Evolutionary conservation across 2,113 vertebrate genomes (phyloP).

Genomic region (Sisor rabdophorus): DNA sequence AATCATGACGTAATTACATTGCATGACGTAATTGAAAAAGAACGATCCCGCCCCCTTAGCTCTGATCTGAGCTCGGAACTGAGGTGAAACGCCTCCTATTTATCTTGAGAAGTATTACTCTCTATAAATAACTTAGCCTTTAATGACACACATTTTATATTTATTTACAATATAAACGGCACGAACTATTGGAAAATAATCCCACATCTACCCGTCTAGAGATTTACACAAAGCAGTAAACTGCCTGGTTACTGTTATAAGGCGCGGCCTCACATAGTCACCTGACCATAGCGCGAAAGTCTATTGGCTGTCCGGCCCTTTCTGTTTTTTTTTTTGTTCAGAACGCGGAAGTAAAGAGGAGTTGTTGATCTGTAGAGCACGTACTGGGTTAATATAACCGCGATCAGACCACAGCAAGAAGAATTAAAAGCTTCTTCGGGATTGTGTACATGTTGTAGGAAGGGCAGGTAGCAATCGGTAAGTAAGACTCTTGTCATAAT

Average conservation of each 20-base stretch:
- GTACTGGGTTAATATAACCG: too few relatives aligned
- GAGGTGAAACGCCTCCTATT: too few relatives aligned
- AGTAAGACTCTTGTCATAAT: conserved; percentile 45
- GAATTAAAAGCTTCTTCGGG: background rate
- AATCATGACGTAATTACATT: too few relatives aligned
- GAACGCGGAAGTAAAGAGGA: conserved; percentile 55
- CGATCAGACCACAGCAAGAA: background rate
- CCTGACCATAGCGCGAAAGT: conserved; percentile 39
- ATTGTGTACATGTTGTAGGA: background rate
- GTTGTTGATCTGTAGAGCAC: background rate
- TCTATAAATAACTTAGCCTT: too few relatives aligned
- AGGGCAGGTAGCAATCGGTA: conserved; percentile 31
- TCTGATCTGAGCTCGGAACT: too few relatives aligned
- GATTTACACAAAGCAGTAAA: background rate
- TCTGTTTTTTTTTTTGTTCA: conserved; percentile 63
- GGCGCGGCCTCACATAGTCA: conserved; percentile 51
- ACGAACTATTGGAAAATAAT: too few relatives aligned
- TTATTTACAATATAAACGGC: too few relatives aligned
- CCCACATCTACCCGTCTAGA: too few relatives aligned
- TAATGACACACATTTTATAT: too few relatives aligned
- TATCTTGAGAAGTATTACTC: too few relatives aligned
- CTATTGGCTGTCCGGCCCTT: conserved; percentile 53
- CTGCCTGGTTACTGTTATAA: conserved; percentile 58
- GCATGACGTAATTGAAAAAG: too few relatives aligned
- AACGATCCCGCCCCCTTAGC: too few relatives aligned